phyloP scores from a whole-genome alignment of 2,888 invertebrate species.

The Odontothrips loti region DNA sequence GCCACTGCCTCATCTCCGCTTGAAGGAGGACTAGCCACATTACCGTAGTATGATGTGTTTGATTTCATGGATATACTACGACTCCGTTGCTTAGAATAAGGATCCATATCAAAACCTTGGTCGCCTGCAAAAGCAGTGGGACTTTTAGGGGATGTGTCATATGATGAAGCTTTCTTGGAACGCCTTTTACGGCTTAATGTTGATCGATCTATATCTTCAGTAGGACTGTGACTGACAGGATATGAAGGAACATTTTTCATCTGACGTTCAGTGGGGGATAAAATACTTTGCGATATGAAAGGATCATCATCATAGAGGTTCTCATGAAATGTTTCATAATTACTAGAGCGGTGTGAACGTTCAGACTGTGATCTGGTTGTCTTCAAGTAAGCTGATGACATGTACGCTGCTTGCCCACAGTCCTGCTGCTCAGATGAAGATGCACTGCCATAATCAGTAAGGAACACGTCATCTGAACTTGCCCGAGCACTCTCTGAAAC shows the following conservation, averaged over 20 bases:
- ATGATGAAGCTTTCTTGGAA: constrained; percentile 15
- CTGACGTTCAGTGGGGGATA: neutral
- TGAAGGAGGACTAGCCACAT: neutral
- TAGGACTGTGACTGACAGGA: constrained; percentile 6
- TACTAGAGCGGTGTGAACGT: neutral
- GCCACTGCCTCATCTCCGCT: neutral
- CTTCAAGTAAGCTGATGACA: constrained; percentile 10
- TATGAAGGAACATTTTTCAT: neutral
- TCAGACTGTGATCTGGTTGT: constrained; percentile 22
- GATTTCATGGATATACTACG: constrained; percentile 1
- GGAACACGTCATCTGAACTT: constrained; percentile 48
- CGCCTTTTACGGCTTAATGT: neutral
- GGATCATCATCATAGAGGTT: constrained; percentile 16
- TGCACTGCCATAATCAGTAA: constrained; percentile 11
- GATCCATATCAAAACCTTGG: constrained; percentile 16
- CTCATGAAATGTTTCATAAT: constrained; percentile 18
- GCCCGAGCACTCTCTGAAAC: constrained; percentile 76
- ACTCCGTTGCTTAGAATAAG: neutral
- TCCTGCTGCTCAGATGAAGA: constrained; percentile 12
- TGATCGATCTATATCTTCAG: constrained; percentile 11
- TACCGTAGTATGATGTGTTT: neutral
- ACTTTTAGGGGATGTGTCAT: constrained; percentile 13
- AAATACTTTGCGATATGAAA: neutral
- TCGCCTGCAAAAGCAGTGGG: neutral
- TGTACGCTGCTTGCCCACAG: neutral